Evolutionary conservation across 1,140 invertebrate species (phyloP), one percentile per base, ranked within the genome.

Genomic region (Pararge aegeria): DNA sequence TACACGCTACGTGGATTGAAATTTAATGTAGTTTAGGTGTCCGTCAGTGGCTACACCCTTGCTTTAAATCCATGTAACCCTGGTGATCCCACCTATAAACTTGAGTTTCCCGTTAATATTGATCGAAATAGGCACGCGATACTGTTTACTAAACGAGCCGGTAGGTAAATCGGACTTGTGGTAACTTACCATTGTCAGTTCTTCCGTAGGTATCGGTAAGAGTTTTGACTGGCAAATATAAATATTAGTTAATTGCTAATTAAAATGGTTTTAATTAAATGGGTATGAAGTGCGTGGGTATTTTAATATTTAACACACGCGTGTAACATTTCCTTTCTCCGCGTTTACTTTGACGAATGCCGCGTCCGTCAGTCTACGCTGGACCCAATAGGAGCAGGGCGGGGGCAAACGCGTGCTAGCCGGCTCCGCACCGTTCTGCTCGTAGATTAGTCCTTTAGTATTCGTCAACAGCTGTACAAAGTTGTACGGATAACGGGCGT

Each of bases 61-160:
- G n/a, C n/a, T n/a, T n/a, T n/a, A n/a, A 48, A 58, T 75, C 66
- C 62, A 56, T 70, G 82, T 85, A 69, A 72, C 80, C 80, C 62
- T 68, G 77, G 77, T 67, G 67, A 85, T 83, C 74, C 78, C 63
- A 50, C 29, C 40, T 44, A 68, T 63, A 46, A 57, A 16, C 24
- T 52, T 49, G 10, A 53, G 37, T 59, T 66, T 44, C 58, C 60
- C 21, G 52, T 37, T 48, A 44, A n/a, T 78, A 78, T 82, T 68
- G 76, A 82, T 79, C 66, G 57, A 16, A 29, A 15, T 30, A 58
- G 58, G 58, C 69, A 67, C 66, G 72, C 66, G 59, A 68, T 58
- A 37, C 20, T 40, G n/a, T n/a, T n/a, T n/a, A n/a, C n/a, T n/a
- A n/a, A n/a, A n/a, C n/a, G n/a, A n/a, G n/a, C n/a, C n/a, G n/a